Evolutionary conservation across 35 echinoderm and acorn worm species (phyloP), one percentile per base, ranked within the genome.

Genomic region (Apostichopus californicus): DNA sequence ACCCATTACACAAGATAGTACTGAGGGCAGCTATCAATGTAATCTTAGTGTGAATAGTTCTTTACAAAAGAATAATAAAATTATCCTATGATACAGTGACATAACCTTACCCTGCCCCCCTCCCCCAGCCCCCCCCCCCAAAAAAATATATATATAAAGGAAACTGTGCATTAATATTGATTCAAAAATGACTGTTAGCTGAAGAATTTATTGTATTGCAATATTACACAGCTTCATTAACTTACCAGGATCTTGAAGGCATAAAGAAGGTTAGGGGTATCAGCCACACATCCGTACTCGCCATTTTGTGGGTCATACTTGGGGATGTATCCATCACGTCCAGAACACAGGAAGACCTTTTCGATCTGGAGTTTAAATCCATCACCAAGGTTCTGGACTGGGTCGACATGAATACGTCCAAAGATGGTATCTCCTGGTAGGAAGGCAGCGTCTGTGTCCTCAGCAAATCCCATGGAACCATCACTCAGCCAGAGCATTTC

Each of bases 241-340:
- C 97, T 89, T 96, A 99, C 97, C 93, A 99, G 81, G 84, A 99
- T 89, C 93, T 99, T 99, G 95, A 96, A 99, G 28, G 93, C 95
- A 57, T 99, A 96, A 46, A 99, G 97, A 46, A 99, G 93, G 93
- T 99, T 99, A 24, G 97, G 97, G 20, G 97, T 93, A 80, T 99
- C 95, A 60, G 97, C 97, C 8, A 99, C 97, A 83, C 97, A 99
- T 55, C 97, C 97, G 18, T 96, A 99, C 70, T 99, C 97, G 6
- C 89, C 82, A 58, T 94, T 89, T 25, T 5, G 52, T 77, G 97
- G 97, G 95, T 99, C 92, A 79, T 99, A 99, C 87, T 99, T 99
- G 92, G 97, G 97, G 61, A 99, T 94, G 93, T 99, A 99, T 5
- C 97, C 97, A 90, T 99, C 97, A 77, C 95, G 95, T 72, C 97